Evolutionary conservation across 2,797 vertebrate species (phyloP).

Genomic region (Cercopithecus diana): DNA sequence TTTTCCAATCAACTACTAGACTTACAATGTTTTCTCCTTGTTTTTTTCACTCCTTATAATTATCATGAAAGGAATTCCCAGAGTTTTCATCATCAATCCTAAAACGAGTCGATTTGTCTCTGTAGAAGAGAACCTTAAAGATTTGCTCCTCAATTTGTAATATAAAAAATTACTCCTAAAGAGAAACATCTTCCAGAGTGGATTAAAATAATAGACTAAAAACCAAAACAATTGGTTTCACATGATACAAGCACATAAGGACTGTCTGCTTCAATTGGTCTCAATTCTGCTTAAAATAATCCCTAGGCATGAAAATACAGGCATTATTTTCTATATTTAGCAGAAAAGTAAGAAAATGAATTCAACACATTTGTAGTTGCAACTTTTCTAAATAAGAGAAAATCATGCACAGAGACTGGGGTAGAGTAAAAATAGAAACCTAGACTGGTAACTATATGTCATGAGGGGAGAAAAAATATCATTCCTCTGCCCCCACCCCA

Average conservation of each 20-base stretch:
- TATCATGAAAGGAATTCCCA: not conserved
- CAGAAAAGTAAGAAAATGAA: constrained; percentile 46
- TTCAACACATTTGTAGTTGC: not conserved
- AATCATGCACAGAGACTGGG: not conserved
- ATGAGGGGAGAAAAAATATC: not conserved
- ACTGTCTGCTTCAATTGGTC: not conserved
- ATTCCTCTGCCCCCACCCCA: no score
- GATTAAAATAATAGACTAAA: not conserved
- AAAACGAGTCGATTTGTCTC: not conserved
- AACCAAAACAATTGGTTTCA: not conserved
- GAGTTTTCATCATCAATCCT: not conserved
- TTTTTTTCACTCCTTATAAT: not conserved
- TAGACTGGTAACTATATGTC: constrained; percentile 21
- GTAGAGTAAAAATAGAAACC: constrained; percentile 60
- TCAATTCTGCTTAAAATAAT: constrained; percentile 47
- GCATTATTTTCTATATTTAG: not conserved
- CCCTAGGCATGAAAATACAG: not conserved
- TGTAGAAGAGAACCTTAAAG: not conserved
- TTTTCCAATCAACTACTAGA: not conserved
- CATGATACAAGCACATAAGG: not conserved
- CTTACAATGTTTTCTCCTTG: not conserved
- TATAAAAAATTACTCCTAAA: not conserved
- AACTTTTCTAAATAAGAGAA: constrained; percentile 61
- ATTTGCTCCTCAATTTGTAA: not conserved
- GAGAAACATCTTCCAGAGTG: not conserved